Percentiles rank a stretch among this genome's conserved stretches.
Conservation (phyloP, 2,113 vertebrate genomes). For the Pedetes capensis region DNA sequence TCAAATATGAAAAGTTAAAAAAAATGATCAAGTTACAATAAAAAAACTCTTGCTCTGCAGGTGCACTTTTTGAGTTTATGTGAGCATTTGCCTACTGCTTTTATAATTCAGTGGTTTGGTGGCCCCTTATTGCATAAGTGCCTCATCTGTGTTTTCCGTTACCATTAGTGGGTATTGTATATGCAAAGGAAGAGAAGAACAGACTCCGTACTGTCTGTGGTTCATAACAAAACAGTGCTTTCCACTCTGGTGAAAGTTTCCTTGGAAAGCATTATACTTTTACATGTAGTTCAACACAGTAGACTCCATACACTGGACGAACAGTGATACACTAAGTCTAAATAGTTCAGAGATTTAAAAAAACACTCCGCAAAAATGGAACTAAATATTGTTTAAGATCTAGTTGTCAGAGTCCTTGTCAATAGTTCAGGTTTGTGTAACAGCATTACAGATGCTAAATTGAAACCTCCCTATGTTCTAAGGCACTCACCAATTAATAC, state of each 20-base stretch:
- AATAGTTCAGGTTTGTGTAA: conserved; percentile 69
- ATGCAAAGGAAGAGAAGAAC: conserved; percentile 65
- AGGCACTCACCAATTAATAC: conserved; percentile 78
- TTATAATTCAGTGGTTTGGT: conserved; percentile 48
- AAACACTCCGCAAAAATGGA: conserved; percentile 59
- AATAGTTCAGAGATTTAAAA: conserved; percentile 63
- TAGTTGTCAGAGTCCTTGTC: conserved; percentile 68
- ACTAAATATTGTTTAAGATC: conserved; percentile 64
- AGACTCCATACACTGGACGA: conserved; percentile 7
- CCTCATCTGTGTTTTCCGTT: conserved; percentile 69
- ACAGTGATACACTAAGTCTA: conserved; percentile 53
- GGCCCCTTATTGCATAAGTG: neutral
- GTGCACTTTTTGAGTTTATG: neutral
- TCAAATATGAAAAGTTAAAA: neutral
- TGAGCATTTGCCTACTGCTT: neutral
- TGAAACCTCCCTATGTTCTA: conserved; percentile 60
- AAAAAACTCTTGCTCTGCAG: neutral
- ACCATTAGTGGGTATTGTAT: conserved; percentile 66
- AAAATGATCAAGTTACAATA: neutral
- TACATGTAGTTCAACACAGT: conserved; percentile 38
- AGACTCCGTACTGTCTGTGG: conserved; percentile 4
- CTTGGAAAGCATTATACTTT: conserved; percentile 46
- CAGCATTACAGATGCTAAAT: conserved; percentile 67
- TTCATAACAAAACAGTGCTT: conserved; percentile 63
- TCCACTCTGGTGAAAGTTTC: conserved; percentile 41